Conservation (phyloP, 2,797 vertebrate species). For the Enteromius mattozi region DNA sequence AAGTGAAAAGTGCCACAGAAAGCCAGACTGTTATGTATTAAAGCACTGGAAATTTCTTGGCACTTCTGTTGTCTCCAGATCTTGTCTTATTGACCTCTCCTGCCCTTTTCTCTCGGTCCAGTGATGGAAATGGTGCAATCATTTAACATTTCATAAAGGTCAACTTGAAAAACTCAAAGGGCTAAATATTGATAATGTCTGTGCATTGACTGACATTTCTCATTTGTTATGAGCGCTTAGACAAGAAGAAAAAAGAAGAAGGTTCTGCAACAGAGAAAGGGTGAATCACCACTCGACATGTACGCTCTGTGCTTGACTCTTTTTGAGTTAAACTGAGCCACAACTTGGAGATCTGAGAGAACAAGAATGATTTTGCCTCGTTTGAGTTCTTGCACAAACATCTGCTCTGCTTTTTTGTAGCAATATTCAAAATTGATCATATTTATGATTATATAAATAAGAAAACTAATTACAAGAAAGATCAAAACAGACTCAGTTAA, state of each 20-base stretch:
- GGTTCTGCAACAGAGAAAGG: slow-evolving; percentile 48
- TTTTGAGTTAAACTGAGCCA: slow-evolving; percentile 18
- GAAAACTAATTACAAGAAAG: not conserved
- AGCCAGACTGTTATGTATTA: not conserved
- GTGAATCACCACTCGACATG: slow-evolving; percentile 54
- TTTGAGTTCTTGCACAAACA: not conserved
- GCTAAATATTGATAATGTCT: slow-evolving; percentile 75
- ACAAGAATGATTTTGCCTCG: not conserved
- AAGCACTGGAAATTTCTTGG: not conserved
- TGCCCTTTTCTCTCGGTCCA: slow-evolving; percentile 65
- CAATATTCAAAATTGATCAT: not conserved
- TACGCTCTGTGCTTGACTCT: not conserved
- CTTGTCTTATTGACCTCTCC: slow-evolving; percentile 62
- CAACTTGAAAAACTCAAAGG: slow-evolving; percentile 71
- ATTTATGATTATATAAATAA: not conserved
- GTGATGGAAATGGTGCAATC: slow-evolving; percentile 61
- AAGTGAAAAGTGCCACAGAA: not conserved
- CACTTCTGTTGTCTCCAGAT: slow-evolving; percentile 53
- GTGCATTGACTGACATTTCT: slow-evolving; percentile 75
- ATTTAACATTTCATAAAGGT: slow-evolving; percentile 82
- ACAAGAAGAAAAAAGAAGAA: slow-evolving; percentile 60
- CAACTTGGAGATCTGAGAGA: not conserved
- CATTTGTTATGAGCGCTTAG: slow-evolving; percentile 65
- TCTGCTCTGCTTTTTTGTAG: not conserved
- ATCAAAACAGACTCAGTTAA: not conserved